These are phyloP conservation scores for Hyposoter dolosus DNA, from an alignment of 2,888 invertebrate species.

Conservation along the genomic window DNA sequence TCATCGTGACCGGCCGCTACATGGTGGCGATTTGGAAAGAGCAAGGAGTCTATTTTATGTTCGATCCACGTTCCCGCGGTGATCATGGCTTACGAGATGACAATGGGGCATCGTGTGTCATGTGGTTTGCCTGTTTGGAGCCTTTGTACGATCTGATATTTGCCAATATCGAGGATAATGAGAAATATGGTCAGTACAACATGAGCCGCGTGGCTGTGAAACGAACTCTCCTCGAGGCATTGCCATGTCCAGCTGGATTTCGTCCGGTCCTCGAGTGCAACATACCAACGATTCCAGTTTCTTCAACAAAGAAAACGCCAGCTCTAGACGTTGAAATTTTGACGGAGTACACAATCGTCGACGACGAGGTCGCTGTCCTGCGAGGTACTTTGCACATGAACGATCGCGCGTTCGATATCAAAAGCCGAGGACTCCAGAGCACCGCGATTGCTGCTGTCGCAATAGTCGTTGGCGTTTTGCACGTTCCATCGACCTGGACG, in stretches of 20 bases:
- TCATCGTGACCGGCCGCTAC: slow-evolving; percentile 75
- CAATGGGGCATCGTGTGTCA: slow-evolving; percentile 75
- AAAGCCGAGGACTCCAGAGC: slow-evolving; percentile 84
- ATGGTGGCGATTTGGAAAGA: slow-evolving; percentile 80
- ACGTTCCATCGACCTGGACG: slow-evolving; percentile 87
- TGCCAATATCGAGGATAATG: slow-evolving; percentile 76
- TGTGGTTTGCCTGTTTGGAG: slow-evolving; percentile 81
- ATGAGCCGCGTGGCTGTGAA: slow-evolving; percentile 76
- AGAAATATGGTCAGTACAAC: slow-evolving; percentile 76
- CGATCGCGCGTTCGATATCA: slow-evolving; percentile 71
- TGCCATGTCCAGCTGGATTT: slow-evolving; percentile 79
- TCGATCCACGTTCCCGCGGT: slow-evolving; percentile 76
- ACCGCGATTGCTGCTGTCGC: slow-evolving; percentile 87
- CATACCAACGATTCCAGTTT: slow-evolving; percentile 70
- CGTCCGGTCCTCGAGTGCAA: slow-evolving; percentile 74
- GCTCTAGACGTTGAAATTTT: slow-evolving; percentile 75
- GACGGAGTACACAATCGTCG: slow-evolving; percentile 73
- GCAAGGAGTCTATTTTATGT: slow-evolving; percentile 80
- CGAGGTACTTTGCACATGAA: slow-evolving; percentile 75
- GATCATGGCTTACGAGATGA: slow-evolving; percentile 72
- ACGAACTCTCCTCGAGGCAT: slow-evolving; percentile 76
- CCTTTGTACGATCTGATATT: slow-evolving; percentile 77
- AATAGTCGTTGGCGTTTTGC: slow-evolving; percentile 87
- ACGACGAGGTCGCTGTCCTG: slow-evolving; percentile 76
- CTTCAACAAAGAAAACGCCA: slow-evolving; percentile 67